phyloP scores from a whole-genome alignment of 2,797 vertebrate genomes.

The Melanotaenia boesemani region DNA sequence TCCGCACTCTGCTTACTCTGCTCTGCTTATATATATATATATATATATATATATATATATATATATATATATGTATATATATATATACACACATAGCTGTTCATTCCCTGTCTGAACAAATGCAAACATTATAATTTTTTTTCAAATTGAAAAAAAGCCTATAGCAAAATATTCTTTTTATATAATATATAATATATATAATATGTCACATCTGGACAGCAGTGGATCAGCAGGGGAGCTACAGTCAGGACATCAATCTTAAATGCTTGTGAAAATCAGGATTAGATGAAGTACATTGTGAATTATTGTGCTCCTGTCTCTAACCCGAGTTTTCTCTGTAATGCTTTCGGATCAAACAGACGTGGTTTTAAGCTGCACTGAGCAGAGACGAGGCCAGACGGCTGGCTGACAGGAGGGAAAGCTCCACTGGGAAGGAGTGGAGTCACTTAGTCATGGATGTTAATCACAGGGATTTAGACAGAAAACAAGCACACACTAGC shows the following conservation, averaged over 20 bases:
- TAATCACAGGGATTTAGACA: constrained; percentile 57
- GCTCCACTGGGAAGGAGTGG: constrained; percentile 42
- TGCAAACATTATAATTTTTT: not conserved
- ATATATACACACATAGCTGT: too few species aligned
- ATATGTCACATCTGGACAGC: not conserved
- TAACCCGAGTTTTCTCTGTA: not conserved
- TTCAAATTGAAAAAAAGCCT: not conserved
- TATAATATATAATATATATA: not conserved
- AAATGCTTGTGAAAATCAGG: not conserved
- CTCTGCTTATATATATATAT: too few species aligned
- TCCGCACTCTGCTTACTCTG: too few species aligned
- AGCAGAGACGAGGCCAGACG: constrained; percentile 42
- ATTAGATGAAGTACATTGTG: not conserved
- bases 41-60: too few species aligned
- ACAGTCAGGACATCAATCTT: not conserved
- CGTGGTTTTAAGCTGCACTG: constrained; percentile 29
- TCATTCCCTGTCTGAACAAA: not conserved
- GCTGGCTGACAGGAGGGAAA: constrained; percentile 35
- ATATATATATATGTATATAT: too few species aligned
- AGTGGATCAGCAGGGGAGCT: not conserved
- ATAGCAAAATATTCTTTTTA: not conserved
- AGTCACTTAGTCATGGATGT: constrained; percentile 59
- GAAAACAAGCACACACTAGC: constrained; percentile 47
- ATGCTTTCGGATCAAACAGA: constrained; percentile 18
- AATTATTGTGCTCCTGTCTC: constrained; percentile 12